Base-by-base conservation (phyloP, 2,888 invertebrate genomes). In the Steromphala cineraria region DNA sequence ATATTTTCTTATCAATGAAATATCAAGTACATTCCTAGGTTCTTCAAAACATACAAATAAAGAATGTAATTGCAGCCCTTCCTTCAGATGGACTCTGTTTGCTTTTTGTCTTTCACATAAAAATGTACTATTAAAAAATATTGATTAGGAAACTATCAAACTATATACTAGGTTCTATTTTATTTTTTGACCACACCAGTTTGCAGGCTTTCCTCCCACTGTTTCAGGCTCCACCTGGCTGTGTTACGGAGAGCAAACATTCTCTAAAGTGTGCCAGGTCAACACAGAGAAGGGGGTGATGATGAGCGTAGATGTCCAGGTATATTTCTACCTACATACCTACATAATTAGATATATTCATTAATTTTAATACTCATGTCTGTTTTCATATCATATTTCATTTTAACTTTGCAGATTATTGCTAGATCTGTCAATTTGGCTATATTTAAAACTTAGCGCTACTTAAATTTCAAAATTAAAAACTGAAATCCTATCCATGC, bases 161-260 rank as follows among this genome's bases (percentile, higher is more conserved):
- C n/a, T n/a, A 56, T 8, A 55, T 56, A 1, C 8, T 56, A 56
- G 19, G 24, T 56, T 56, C 56, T 24, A 24, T 56, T n/a, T 1
- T 56, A 24, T 56, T 5, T 5, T 24, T 1, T 24, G 24, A 56
- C 56, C 7, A 56, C 8, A 24, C 24, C 15, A 19, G 19, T 3
- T 56, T 56, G 56, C 19, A 46, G 46, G 46, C 46, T 46, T 46
- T 46, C 46, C 46, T 46, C 46, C 46, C 4, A 46, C 13, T 46
- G 46, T 71, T 85, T 21, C 83, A 93, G 94, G 93, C 53, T 88
- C 91, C 55, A 87, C 92, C 0, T 94, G 93, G 93, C 83, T 93
- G 74, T 93, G 93, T 81, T 92, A 94, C 82, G 93, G 93, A 8
- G 90, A 92, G 67, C 92, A 93, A 84, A 88, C 89, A 81, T 81